phyloP scores from a whole-genome alignment of 1,140 invertebrate genomes.

The Elysia chlorotica region DNA sequence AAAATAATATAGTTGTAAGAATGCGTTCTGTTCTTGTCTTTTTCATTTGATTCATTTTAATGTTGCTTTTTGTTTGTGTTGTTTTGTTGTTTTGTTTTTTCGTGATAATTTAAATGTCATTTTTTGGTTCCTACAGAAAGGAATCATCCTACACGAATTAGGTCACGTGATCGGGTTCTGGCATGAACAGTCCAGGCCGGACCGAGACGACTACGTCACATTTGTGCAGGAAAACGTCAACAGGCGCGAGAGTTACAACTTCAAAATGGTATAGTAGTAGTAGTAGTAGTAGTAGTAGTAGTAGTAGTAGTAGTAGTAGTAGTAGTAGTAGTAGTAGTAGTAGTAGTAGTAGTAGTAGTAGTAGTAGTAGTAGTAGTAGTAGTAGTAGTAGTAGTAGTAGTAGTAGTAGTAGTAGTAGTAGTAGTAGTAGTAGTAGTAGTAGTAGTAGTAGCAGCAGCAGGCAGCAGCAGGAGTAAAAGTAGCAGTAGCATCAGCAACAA shows the following conservation, averaged over 20 bases:
- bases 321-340: too few species aligned
- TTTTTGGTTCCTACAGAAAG: slow-evolving; percentile 70
- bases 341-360: not conserved
- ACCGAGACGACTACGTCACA: slow-evolving; percentile 49
- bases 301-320: too few species aligned
- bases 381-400: not conserved
- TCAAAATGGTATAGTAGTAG: slow-evolving; percentile 86
- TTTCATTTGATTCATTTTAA: too few species aligned
- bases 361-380: not conserved
- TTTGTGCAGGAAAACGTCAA: slow-evolving; percentile 40
- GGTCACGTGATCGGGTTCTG: slow-evolving; percentile 59
- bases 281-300: too few species aligned
- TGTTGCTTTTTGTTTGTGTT: too few species aligned
- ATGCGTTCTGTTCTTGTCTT: too few species aligned
- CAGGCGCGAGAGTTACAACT: slow-evolving; percentile 90
- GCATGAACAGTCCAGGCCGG: slow-evolving; percentile 61
- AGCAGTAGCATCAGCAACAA: too few species aligned
- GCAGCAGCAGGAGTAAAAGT: too few species aligned
- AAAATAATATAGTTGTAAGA: too few species aligned
- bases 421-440: not conserved
- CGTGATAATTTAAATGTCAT: not conserved
- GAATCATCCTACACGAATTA: slow-evolving; percentile 78
- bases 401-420: too few species aligned
- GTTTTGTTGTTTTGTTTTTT: too few species aligned
- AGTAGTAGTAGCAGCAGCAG: too few species aligned